Percentiles rank a stretch among this genome's conserved stretches.
phyloP scores from a whole-genome alignment of 2,797 vertebrate genomes.

The Helostoma temminkii region DNA sequence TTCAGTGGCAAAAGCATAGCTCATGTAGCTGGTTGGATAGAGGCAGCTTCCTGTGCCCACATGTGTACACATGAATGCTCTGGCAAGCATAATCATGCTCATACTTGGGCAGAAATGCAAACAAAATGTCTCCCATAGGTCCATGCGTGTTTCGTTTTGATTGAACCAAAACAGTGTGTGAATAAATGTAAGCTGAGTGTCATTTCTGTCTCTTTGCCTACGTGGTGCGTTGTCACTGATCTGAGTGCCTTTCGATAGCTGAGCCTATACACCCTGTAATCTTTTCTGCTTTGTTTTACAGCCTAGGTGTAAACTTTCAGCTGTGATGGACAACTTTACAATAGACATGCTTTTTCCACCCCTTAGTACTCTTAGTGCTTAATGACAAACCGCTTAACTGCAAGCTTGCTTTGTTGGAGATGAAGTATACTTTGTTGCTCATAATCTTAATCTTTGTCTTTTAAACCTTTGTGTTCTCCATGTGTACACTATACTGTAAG shows the following conservation, averaged over 20 bases:
- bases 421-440: slow-evolving; percentile 28
- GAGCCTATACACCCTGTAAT: slow-evolving; percentile 65
- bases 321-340: slow-evolving; percentile 64
- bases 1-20: slow-evolving; percentile 51
- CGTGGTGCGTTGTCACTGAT: slow-evolving; percentile 39
- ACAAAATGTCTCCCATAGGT: slow-evolving; percentile 38
- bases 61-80: slow-evolving; percentile 50
- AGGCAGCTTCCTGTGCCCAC: slow-evolving; percentile 42
- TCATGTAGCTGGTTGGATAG: slow-evolving; percentile 45
- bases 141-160: slow-evolving; percentile 33
- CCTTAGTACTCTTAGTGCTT: slow-evolving; percentile 22
- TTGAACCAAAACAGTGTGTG: slow-evolving; percentile 23
- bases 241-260: slow-evolving; percentile 47
- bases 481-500: slow-evolving; percentile 19
- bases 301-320: slow-evolving; percentile 61
- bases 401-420: slow-evolving; percentile 26
- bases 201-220: slow-evolving; percentile 46
- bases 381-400: slow-evolving; percentile 40
- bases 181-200: slow-evolving; percentile 45
- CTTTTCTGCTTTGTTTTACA: slow-evolving; percentile 67
- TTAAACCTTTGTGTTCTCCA: not conserved
- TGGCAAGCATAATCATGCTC: slow-evolving; percentile 51
- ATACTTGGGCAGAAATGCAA: slow-evolving; percentile 48
- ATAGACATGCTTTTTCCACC: slow-evolving; percentile 35
- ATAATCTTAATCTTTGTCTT: slow-evolving; percentile 35